A percentile compares a stretch with the other conserved stretches of the same genome.
Conservation (phyloP, 2,888 invertebrate species). For the Desoria tigrina region DNA sequence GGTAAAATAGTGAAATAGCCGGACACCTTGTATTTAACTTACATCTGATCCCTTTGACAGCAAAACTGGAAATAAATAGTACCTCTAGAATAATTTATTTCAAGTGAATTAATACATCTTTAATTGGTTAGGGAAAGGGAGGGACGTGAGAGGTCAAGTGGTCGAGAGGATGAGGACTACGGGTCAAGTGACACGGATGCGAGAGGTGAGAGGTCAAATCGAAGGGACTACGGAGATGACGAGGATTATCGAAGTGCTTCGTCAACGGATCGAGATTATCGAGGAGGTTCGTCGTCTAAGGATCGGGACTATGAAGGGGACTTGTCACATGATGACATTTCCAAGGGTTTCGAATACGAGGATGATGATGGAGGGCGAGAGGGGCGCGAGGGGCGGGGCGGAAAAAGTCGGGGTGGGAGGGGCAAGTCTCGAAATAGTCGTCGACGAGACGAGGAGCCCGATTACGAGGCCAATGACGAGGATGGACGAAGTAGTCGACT, state of each 20-base stretch:
- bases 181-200: neutral
- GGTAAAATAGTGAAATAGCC: too few species aligned
- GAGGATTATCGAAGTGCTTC: neutral
- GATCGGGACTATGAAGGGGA: too few species aligned
- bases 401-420: too few species aligned
- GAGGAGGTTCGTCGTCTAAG: neutral
- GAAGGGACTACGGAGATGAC: constrained; percentile 1
- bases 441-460: neutral
- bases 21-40: too few species aligned
- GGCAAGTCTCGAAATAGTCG: neutral
- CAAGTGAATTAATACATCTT: too few species aligned
- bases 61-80: too few species aligned
- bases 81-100: too few species aligned
- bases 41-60: too few species aligned
- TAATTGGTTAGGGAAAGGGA: neutral
- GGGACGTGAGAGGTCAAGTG: neutral
- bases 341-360: too few species aligned
- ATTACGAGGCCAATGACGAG: neutral
- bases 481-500: neutral
- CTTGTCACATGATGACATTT: too few species aligned
- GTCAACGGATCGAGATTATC: neutral
- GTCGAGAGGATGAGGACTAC: neutral
- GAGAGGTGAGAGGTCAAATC: neutral
- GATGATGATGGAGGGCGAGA: too few species aligned
- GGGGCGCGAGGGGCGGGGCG: too few species aligned